A percentile compares a stretch with the other conserved stretches of the same genome.
These are phyloP conservation scores for Bolinopsis microptera DNA, from an alignment of 37 sponge, comb jelly and placozoan genomes.

Conservation along the genomic window DNA sequence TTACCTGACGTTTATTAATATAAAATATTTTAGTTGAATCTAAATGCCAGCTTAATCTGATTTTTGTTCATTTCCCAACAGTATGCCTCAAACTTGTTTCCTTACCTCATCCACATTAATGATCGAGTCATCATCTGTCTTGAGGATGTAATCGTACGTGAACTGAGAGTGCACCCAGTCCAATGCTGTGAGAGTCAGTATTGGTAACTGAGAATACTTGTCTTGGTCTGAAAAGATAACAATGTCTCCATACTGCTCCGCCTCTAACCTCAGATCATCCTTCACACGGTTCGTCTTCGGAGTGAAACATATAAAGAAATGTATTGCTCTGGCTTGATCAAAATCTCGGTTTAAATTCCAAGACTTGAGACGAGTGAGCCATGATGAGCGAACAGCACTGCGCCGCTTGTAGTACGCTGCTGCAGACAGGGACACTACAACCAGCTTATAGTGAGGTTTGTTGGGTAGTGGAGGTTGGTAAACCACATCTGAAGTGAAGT, in stretches of 20 bases:
- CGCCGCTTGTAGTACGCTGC: not conserved
- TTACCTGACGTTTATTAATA: no score
- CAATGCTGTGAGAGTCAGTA: not conserved
- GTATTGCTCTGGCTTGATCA: not conserved
- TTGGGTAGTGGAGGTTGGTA: not conserved
- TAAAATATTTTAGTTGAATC: no score
- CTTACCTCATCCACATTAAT: not conserved
- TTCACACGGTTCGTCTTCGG: not conserved
- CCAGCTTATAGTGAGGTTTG: not conserved
- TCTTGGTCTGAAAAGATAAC: not conserved
- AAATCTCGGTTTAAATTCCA: not conserved
- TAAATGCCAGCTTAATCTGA: no score
- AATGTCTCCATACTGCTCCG: not conserved
- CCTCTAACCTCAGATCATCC: not conserved
- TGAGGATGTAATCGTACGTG: not conserved
- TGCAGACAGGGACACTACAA: not conserved
- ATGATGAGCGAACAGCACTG: not conserved
- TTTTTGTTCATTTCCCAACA: no score
- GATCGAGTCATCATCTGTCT: not conserved
- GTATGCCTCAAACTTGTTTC: no score
- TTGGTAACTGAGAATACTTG: not conserved
- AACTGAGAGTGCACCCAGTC: constrained; percentile 25
- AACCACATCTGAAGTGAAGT: not conserved
- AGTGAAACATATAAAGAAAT: not conserved
- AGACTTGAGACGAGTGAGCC: not conserved